Percentiles rank a stretch among this genome's conserved stretches.
Evolutionary conservation across 2,113 vertebrate genomes (phyloP).

Genomic region (Ciconia boyciana): DNA sequence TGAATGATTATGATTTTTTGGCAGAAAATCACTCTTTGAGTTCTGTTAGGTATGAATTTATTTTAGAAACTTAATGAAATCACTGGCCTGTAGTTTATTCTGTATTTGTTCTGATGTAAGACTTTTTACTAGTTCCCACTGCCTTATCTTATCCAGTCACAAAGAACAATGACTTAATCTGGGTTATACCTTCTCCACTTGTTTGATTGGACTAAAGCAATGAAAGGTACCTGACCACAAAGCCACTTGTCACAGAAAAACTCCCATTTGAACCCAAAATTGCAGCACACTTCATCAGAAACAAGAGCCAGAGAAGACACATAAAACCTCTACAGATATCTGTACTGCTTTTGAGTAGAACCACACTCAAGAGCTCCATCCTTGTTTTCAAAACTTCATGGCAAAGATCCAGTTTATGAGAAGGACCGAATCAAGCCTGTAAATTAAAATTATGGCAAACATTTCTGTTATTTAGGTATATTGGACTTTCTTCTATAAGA

Average conservation of each 20-base stretch:
- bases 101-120: background rate
- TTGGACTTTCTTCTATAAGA: background rate
- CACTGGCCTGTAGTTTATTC: background rate
- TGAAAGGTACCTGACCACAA: background rate
- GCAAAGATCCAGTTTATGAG: background rate
- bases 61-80: background rate
- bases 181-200: background rate
- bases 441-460: rapidly evolving
- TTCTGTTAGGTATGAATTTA: background rate
- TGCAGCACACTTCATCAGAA: background rate
- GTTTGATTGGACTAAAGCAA: background rate
- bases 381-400: background rate
- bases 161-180: background rate
- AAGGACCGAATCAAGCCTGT: background rate
- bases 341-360: background rate
- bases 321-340: background rate
- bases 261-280: background rate
- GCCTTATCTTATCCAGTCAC: background rate
- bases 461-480: background rate
- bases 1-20: background rate
- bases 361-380: background rate
- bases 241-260: background rate
- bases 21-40: background rate
- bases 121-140: background rate
- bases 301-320: background rate